Evolutionary conservation across 2,888 invertebrate species (phyloP).

Genomic region (Melangyna quadrimaculata): DNA sequence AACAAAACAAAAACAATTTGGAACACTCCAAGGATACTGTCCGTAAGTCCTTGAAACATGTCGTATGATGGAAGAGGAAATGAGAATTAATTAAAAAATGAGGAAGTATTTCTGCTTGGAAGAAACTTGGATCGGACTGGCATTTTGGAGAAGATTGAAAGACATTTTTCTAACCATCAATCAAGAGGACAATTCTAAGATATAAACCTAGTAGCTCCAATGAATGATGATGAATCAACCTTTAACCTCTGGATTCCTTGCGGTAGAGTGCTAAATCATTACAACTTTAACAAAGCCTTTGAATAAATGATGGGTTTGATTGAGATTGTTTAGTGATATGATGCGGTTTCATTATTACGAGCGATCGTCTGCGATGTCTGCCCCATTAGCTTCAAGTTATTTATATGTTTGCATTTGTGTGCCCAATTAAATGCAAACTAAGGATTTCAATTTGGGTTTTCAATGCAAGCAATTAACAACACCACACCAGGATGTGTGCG

Average conservation of each 20-base stretch:
- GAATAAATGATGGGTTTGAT: background rate
- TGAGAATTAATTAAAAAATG: conserved; percentile 53
- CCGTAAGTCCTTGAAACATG: background rate
- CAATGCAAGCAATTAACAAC: conserved; percentile 11
- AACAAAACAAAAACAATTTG: background rate
- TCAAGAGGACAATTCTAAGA: background rate
- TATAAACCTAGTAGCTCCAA: background rate
- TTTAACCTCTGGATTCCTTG: background rate
- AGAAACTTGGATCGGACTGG: background rate
- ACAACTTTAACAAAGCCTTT: background rate
- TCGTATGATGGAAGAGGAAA: conserved; percentile 32
- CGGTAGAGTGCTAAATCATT: background rate
- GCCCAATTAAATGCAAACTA: conserved; percentile 36
- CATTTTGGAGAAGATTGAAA: background rate
- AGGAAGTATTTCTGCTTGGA: conserved; percentile 37
- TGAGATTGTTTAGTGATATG: conserved; percentile 39
- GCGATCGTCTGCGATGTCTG: background rate
- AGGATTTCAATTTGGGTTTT: conserved; percentile 19
- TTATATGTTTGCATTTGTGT: conserved; percentile 19
- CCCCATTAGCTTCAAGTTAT: background rate
- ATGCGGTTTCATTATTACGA: conserved; percentile 47
- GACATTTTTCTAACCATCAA: background rate
- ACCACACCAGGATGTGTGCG: background rate
- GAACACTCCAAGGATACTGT: background rate
- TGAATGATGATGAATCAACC: background rate